Conservation (phyloP, 2,113 vertebrate species). For the Trinectes maculatus region DNA sequence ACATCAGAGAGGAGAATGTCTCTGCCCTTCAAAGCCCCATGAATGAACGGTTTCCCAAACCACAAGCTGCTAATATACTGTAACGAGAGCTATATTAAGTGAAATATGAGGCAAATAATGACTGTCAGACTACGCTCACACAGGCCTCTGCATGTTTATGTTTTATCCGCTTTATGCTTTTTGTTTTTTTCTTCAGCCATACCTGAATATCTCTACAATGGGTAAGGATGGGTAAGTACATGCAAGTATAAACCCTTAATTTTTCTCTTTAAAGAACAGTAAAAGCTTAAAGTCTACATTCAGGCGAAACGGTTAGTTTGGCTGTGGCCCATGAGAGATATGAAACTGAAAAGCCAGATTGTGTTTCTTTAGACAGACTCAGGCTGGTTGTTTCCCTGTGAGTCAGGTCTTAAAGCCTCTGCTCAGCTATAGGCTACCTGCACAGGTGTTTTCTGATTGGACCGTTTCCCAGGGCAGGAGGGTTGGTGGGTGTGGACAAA, state of each 20-base stretch:
- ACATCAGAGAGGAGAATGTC: slow-evolving; percentile 56
- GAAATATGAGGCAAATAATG: slow-evolving; percentile 54
- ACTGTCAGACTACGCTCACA: slow-evolving; percentile 21
- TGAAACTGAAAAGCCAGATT: too few relatives aligned
- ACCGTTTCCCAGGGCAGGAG: too few relatives aligned
- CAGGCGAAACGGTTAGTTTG: too few relatives aligned
- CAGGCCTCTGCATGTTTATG: slow-evolving; percentile 32
- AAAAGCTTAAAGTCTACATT: too few relatives aligned
- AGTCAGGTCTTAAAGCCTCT: too few relatives aligned
- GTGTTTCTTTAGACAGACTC: too few relatives aligned
- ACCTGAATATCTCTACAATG: slow-evolving; percentile 5
- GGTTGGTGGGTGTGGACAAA: too few relatives aligned
- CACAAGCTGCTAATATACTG: slow-evolving; percentile 65
- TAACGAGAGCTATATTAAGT: slow-evolving; percentile 60
- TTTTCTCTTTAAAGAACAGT: too few relatives aligned
- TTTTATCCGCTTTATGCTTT: slow-evolving; percentile 27
- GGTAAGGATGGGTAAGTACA: background rate
- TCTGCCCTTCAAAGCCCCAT: slow-evolving; percentile 57
- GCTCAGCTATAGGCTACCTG: too few relatives aligned
- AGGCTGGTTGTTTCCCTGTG: too few relatives aligned
- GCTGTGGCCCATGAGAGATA: too few relatives aligned
- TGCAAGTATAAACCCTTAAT: background rate
- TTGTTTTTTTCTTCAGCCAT: background rate
- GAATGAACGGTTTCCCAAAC: slow-evolving; percentile 53
- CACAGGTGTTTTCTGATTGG: too few relatives aligned